Conservation (phyloP, 1,140 invertebrate genomes). For the Achroia grisella region DNA sequence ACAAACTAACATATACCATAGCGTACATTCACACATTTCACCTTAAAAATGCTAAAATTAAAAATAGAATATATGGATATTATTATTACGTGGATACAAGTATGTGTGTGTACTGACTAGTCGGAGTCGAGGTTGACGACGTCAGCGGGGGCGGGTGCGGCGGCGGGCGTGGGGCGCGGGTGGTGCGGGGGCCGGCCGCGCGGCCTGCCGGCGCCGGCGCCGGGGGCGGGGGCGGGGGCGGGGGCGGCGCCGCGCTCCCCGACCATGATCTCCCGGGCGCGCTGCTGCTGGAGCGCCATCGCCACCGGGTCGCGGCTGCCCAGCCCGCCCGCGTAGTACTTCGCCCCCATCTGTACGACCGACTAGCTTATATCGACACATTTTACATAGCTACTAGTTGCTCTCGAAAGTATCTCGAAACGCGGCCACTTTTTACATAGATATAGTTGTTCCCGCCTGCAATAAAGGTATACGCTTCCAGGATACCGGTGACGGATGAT, state of each 20-base stretch:
- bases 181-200: constrained; percentile 15
- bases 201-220: background rate
- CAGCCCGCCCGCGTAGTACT: constrained; percentile 68
- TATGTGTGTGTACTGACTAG: constrained; percentile 16
- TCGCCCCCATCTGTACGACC: constrained; percentile 43
- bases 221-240: constrained; percentile 14
- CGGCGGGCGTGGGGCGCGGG: constrained; percentile 9
- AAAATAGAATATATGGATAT: too few relatives aligned
- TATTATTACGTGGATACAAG: too few relatives aligned
- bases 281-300: constrained; percentile 66
- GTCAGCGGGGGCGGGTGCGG: constrained; percentile 20
- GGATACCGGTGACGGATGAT: too few relatives aligned
- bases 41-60: too few relatives aligned
- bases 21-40: too few relatives aligned
- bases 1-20: too few relatives aligned
- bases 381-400: too few relatives aligned
- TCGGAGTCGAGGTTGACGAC: constrained; percentile 63
- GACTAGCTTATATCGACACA: constrained; percentile 1
- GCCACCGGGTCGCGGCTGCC: constrained; percentile 68
- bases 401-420: too few relatives aligned
- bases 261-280: constrained; percentile 59
- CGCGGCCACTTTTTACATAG: too few relatives aligned
- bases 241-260: constrained; percentile 21
- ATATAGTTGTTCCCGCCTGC: too few relatives aligned
- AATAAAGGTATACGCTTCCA: too few relatives aligned